These are phyloP conservation scores for Bostrychus sinensis DNA, from an alignment of 2,113 vertebrate species.

Conservation along the genomic window DNA sequence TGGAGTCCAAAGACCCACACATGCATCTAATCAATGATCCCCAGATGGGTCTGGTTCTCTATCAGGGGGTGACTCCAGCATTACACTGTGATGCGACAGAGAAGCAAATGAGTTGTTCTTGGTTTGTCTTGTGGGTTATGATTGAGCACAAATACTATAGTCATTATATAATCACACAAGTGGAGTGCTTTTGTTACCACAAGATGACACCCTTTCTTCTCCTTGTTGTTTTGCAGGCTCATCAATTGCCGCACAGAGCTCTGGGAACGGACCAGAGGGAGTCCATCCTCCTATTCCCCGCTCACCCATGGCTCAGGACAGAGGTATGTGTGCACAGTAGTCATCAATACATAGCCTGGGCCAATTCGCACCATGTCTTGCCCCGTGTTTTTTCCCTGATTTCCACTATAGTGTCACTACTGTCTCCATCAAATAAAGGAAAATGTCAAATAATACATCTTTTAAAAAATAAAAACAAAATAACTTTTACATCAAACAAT, in stretches of 20 bases:
- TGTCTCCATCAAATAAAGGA: too few relatives aligned
- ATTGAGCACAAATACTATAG: too few relatives aligned
- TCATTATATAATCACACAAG: too few relatives aligned
- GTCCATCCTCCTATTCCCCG: conserved; percentile 88
- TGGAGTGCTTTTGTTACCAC: too few relatives aligned
- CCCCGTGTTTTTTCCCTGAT: too few relatives aligned
- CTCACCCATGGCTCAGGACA: conserved; percentile 93
- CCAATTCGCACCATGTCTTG: neutral
- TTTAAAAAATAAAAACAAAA: too few relatives aligned
- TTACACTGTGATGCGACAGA: conserved; percentile 41
- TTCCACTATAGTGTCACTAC: too few relatives aligned
- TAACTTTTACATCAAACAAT: too few relatives aligned
- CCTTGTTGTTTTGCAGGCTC: conserved; percentile 79
- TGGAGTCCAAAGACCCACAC: conserved; percentile 62
- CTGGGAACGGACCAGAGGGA: conserved; percentile 90
- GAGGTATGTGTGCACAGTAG: conserved; percentile 80
- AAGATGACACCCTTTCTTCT: conserved; percentile 24
- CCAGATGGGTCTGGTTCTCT: conserved; percentile 54
- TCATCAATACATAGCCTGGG: too few relatives aligned
- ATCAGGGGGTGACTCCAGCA: conserved; percentile 38
- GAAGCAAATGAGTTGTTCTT: conserved; percentile 15
- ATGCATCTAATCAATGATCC: conserved; percentile 61
- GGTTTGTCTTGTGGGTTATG: neutral
- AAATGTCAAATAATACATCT: too few relatives aligned
- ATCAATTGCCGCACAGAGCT: conserved; percentile 87